Conservation (phyloP, 2,888 invertebrate genomes). For the Cephus rjabovi region DNA sequence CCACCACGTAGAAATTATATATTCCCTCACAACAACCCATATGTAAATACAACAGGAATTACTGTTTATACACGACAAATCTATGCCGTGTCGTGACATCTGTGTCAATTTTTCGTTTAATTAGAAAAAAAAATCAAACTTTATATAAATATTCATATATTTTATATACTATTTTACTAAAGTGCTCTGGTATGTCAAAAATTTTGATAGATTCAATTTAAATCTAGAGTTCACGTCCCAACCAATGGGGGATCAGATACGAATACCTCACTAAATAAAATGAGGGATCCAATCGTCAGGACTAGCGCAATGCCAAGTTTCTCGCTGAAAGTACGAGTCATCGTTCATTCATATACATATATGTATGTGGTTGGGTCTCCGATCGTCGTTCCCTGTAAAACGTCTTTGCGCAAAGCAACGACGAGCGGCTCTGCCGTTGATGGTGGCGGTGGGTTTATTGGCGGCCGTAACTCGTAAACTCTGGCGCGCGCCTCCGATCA, state of each 20-base stretch:
- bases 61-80: neutral
- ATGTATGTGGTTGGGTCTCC: slow-evolving; percentile 32
- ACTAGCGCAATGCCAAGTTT: neutral
- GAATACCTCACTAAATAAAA: neutral
- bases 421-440: slow-evolving; percentile 63
- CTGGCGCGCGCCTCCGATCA: slow-evolving; percentile 66
- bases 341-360: slow-evolving; percentile 52
- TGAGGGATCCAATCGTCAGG: neutral
- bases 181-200: neutral
- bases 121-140: neutral
- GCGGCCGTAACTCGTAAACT: slow-evolving; percentile 67
- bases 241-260: neutral
- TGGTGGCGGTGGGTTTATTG: slow-evolving; percentile 66
- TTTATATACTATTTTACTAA: neutral
- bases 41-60: neutral
- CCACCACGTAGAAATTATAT: neutral
- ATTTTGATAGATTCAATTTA: neutral
- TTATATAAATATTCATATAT: neutral
- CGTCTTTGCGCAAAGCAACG: slow-evolving; percentile 61
- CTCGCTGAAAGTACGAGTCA: slow-evolving; percentile 37
- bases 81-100: neutral
- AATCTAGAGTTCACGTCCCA: neutral
- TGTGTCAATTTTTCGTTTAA: neutral
- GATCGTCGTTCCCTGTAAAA: slow-evolving; percentile 51
- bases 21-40: neutral